Evolutionary conservation across 2,888 invertebrate genomes (phyloP), one percentile per base, ranked within the genome.

Genomic region (Drosophila cyrtoloma): DNA sequence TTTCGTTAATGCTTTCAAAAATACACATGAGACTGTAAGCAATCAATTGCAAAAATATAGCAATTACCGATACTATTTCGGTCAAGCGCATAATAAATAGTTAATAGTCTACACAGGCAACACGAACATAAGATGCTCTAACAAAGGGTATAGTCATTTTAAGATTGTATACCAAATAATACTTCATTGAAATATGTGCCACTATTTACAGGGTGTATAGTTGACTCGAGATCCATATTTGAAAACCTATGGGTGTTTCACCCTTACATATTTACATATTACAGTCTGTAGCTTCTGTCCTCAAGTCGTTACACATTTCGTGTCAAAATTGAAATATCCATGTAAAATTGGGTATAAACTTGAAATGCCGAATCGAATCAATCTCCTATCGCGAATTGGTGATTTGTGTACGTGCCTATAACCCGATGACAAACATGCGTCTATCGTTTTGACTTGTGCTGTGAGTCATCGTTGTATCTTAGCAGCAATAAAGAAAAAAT

Each of bases 1-100:
- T 74, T 63, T 78, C 59, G 50, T 51, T 65, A 62, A 68, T 50
- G 77, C 69, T 78, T 78, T 77, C 67, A 67, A 77, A 77, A 64
- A 62, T 30, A 50, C 55, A 65, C 62, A 64, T 64, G 55, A 62
- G 58, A 47, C 80, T 66, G 32, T 22, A 68, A 68, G 65, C 75
- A 75, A 74, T 84, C 86, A 75, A 79, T 53, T 78, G 86, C 76
- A 79, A 68, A 76, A 70, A 80, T 80, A 80, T 74, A 70, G 71
- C 81, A 79, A 86, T 84, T 78, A 82, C 62, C 47, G 56, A 80
- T 73, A 37, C 58, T 67, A 70, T 58, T 44, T 62, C 28, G 44
- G 70, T 72, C 77, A 73, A 62, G 63, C 66, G 64, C 56, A 71
- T 53, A 59, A 78, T 50, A 65, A 78, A 72, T 65, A 52, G 58